Base-by-base conservation (phyloP, 2,797 vertebrate genomes). In the Sparidentex hasta region DNA sequence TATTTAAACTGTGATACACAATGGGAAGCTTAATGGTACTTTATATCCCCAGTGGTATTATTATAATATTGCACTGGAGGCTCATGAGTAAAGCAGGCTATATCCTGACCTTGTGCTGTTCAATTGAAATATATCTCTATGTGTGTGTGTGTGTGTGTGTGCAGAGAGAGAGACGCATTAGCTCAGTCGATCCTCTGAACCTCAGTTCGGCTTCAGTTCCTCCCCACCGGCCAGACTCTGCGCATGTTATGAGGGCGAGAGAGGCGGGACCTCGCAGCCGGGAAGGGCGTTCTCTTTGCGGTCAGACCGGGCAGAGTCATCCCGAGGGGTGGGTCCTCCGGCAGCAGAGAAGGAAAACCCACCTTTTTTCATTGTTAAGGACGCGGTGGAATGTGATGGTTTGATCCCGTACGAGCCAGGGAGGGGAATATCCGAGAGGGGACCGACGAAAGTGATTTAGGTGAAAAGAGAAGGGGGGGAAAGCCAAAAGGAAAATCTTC, bases 291-390 rank as follows among this genome's bases (percentile, higher is more conserved):
- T 93, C 92, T 94, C 93, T 93, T 77, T 93, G 92, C 92, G 92
- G 94, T 94, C 93, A 93, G 87, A 88, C 88, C 85, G 93, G 82
- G 93, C 75, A 93, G 93, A 93, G 94, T 92, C 93, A 91, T 87
- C 89, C 90, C 90, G 89, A 93, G 94, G 94, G 95, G 94, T 90
- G 95, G 93, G 91, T 93, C 93, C 92, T 94, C 88, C 90, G 87
- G 92, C 91, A 65, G 87, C 86, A 78, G 84, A 81, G 56, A 93
- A 92, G 89, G 92, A 94, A 95, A 96, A 90, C 90, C 95, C 93
- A 94, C 94, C 92, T 95, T 95, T 93, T 93, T 94, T 93, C 95
- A 96, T 96, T 96, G 95, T 96, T 95, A 92, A 91, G 92, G 91
- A 93, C 90, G 90, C 94, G 90, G 69, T 88, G 95, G 95, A 95